These are phyloP conservation scores for Aplocera efformata DNA, from an alignment of 2,888 invertebrate genomes.

Conservation along the genomic window DNA sequence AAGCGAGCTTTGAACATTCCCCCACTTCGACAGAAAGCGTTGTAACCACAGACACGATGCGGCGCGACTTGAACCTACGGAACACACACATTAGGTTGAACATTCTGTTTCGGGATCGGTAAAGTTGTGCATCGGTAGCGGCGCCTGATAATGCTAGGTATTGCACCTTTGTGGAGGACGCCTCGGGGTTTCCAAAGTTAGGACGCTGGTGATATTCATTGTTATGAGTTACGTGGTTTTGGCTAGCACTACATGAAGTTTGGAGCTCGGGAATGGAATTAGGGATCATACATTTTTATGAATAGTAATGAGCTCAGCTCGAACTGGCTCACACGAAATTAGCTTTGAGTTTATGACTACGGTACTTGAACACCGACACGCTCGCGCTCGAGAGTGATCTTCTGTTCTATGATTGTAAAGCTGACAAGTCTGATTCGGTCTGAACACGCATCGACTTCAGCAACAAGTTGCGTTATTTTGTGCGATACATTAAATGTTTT, in stretches of 20 bases:
- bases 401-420: too few relatives aligned
- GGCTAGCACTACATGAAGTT: constrained; percentile 2
- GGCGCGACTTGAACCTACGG: constrained; percentile 11
- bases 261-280: too few relatives aligned
- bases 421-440: too few relatives aligned
- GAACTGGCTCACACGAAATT: too few relatives aligned
- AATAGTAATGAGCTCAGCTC: too few relatives aligned
- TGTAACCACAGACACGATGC: constrained; percentile 6
- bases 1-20: constrained; percentile 33
- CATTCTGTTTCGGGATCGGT: background rate
- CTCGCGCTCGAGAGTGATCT: too few relatives aligned
- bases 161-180: constrained; percentile 40
- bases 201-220: constrained; percentile 35
- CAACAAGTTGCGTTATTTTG: too few relatives aligned
- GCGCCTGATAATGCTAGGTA: constrained; percentile 20
- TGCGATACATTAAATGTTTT: too few relatives aligned
- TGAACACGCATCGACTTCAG: too few relatives aligned
- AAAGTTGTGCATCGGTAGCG: background rate
- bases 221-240: constrained; percentile 26
- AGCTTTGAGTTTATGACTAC: too few relatives aligned
- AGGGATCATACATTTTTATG: too few relatives aligned
- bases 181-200: constrained; percentile 38
- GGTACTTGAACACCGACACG: too few relatives aligned
- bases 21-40: constrained; percentile 16
- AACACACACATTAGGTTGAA: background rate